Base-by-base conservation (phyloP, 2,888 invertebrate genomes). In the Scaptodrosophila latifasciaeformis region DNA sequence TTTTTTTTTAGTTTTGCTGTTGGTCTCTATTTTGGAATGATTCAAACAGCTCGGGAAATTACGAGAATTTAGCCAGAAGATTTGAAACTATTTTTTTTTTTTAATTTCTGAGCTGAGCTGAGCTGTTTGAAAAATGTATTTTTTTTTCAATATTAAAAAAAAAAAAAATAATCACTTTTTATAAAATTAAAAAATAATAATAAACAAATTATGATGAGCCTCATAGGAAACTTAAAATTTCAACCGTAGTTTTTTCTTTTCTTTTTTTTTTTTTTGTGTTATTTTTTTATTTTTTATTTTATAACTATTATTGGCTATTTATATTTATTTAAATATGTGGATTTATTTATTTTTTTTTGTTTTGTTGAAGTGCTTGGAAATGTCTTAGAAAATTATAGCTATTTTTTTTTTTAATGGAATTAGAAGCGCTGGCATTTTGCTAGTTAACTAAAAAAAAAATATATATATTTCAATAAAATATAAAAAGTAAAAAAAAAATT, bases 211-310 rank as follows among this genome's bases (percentile, higher is more conserved):
- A 70, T 70, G 78, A 83, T 82, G 84, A 86, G 86, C 86, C 86
- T 86, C 86, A 84, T 86, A 85, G 86, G 85, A 85, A 86, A 86
- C 83, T 80, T 84, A 82, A 76, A 74, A 77, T 76, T 83, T 84
- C 85, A 85, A 84, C 83, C 82, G 70, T 83, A 78, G 80, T 84
- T 82, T 56, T 83, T 82, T 82, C 68, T 67, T 72, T 74, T 64
- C 71, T 78, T 65, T 54, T n/a, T n/a, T n/a, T n/a, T n/a, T n/a
- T n/a, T n/a, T n/a, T n/a, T n/a, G n/a, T n/a, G n/a, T 59, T 47
- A 21, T 42, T 48, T 39, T 29, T 34, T 46, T 45, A 10, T 47
- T 48, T 39, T 48, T 18, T 24, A 12, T 27, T 27, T n/a, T 18
- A 18, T 45, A 21, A 19, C 34, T 49, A 46, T 30, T 45, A 39